Base-by-base conservation (phyloP, 2,113 vertebrate genomes). In the Motacilla alba region DNA sequence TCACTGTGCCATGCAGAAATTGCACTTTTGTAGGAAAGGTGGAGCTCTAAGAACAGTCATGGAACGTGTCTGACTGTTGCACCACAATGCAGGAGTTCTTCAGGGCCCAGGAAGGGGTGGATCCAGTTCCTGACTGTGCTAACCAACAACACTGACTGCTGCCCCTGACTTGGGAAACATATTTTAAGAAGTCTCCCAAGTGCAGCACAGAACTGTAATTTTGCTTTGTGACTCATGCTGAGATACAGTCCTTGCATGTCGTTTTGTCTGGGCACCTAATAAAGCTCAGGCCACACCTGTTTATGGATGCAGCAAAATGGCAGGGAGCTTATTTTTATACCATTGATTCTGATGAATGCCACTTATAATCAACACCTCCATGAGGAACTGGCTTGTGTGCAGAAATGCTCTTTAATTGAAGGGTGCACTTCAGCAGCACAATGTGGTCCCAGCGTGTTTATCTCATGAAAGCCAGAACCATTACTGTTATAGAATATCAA, bases 401-500 rank as follows among this genome's bases (percentile, higher is more conserved):
- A 95, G 94, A 94, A 96, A 91, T 90, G 78, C 84, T 91, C 84
- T 95, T 80, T 91, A 93, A 94, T 93, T 95, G 93, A 94, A 96
- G 91, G 87, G 87, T 95, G 21, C 50, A 44, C 43, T 76, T 80
- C 78, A 93, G 81, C 81, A 69, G 49, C 56, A 7, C 41, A 39
- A 11, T 68, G 80, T 63, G 76, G 76, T 90, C 76, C 56, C 49
- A 13, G 68, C 0, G 1, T 86, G 73, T 94, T 96, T 96, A 63
- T 93, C 85, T 95, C 72, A 53, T 67, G 72, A 86, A 93, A 96
- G 70, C 33, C 83, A 87, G 90, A 74, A 83, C 56, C 56, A 56
- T 68, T 86, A 30, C 68, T 64, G 63, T 93, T 80, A 49, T 2
- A 75, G 74, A 90, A 60, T 68, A 81, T 63, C n/a, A 92, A 84